Percentiles rank a stretch among this genome's conserved stretches.
These are phyloP conservation scores for Dolichoris vasculosae DNA, from an alignment of 1,140 invertebrate genomes.

Conservation along the genomic window DNA sequence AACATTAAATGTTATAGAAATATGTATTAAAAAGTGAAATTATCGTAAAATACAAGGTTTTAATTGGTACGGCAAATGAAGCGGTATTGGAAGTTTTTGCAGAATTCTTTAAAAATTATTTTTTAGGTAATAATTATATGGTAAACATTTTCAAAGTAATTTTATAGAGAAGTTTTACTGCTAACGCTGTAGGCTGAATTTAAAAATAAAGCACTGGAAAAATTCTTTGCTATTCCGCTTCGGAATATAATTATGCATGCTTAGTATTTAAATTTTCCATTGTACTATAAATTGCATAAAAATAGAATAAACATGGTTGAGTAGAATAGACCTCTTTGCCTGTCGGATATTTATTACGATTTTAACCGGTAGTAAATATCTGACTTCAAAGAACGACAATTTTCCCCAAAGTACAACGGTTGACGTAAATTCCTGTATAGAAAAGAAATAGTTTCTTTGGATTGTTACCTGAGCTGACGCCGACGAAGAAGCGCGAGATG, in stretches of 20 bases:
- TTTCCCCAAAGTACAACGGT: neutral
- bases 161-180: neutral
- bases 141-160: neutral
- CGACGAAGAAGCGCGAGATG: conserved; percentile 85
- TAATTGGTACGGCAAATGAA: neutral
- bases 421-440: neutral
- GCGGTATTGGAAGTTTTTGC: neutral
- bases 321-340: neutral
- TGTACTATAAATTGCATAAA: neutral
- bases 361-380: neutral
- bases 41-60: neutral
- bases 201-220: neutral
- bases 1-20: no score
- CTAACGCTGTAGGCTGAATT: neutral
- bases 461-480: conserved; percentile 86
- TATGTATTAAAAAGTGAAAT: no score
- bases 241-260: neutral
- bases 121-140: neutral
- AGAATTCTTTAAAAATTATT: neutral
- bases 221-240: neutral
- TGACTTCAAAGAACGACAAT: neutral
- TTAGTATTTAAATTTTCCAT: neutral
- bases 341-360: neutral
- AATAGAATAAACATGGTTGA: neutral
- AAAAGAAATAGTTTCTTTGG: neutral